Evolutionary conservation across 1,140 invertebrate species (phyloP).

Genomic region (Limonius californicus): DNA sequence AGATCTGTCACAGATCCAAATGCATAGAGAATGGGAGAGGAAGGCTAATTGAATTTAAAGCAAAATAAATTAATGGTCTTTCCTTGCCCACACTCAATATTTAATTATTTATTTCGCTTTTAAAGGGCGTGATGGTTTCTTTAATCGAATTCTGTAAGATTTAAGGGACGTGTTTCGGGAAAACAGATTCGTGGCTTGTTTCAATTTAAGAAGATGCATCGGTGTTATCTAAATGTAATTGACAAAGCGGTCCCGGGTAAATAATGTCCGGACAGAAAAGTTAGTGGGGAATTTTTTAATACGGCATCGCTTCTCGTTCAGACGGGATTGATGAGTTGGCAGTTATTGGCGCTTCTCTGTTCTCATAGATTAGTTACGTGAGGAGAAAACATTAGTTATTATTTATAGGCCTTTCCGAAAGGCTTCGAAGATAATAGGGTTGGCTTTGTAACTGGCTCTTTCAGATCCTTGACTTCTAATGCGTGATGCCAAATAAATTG

Average conservation of each 20-base stretch:
- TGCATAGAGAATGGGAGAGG: not conserved
- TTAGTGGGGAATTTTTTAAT: conserved; percentile 13
- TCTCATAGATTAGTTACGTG: conserved; percentile 46
- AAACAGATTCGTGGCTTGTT: conserved; percentile 16
- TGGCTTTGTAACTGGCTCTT: conserved; percentile 28
- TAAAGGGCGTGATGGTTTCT: conserved; percentile 14
- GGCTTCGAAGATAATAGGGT: conserved; percentile 36
- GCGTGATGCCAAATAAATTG: conserved; percentile 34
- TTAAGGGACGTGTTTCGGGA: conserved; percentile 1
- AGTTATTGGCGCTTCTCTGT: conserved; percentile 42
- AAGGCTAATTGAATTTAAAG: conserved; percentile 7
- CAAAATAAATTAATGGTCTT: conserved; percentile 8
- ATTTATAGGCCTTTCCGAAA: conserved; percentile 40
- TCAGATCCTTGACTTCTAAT: conserved; percentile 29
- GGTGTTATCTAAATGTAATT: conserved; percentile 16
- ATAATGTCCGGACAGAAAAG: not conserved
- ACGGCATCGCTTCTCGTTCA: conserved; percentile 12
- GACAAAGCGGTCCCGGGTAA: conserved; percentile 12
- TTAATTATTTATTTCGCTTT: conserved; percentile 15
- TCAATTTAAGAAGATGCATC: conserved; percentile 17
- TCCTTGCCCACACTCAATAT: conserved; percentile 7
- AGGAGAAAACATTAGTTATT: conserved; percentile 44
- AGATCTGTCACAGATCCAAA: conserved; percentile 1
- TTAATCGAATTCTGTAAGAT: conserved; percentile 16
- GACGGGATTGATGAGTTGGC: conserved; percentile 40